A percentile compares a stretch with the other conserved stretches of the same genome.
These are phyloP conservation scores for Tetranychus piercei DNA, from an alignment of 2,888 invertebrate genomes.

Conservation along the genomic window DNA sequence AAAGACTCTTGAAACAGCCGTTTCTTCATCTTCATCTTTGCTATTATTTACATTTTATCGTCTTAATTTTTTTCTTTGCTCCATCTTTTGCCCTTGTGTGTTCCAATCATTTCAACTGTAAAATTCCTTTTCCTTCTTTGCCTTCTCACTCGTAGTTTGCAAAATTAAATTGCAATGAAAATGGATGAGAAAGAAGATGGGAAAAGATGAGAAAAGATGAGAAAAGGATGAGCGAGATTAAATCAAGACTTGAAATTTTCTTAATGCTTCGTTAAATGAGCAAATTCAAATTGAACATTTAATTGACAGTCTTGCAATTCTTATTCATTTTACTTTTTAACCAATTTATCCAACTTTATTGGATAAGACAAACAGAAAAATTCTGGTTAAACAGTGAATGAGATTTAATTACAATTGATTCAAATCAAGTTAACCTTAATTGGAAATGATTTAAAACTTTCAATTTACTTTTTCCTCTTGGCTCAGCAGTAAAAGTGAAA, in stretches of 20 bases:
- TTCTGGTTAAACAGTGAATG: too few species aligned
- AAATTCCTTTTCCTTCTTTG: background rate
- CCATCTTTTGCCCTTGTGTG: background rate
- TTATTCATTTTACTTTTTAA: too few species aligned
- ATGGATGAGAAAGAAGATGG: background rate
- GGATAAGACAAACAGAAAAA: too few species aligned
- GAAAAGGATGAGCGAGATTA: background rate
- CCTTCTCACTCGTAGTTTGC: background rate
- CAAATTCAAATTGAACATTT: too few species aligned
- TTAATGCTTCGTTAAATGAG: background rate
- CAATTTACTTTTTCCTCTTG: too few species aligned
- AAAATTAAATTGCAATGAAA: background rate
- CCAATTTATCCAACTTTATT: too few species aligned
- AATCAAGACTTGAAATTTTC: slow-evolving; percentile 4
- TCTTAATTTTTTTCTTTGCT: background rate
- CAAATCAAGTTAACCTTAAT: too few species aligned
- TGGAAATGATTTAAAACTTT: too few species aligned
- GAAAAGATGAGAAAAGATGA: too few species aligned
- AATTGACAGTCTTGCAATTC: too few species aligned
- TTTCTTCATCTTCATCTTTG: background rate
- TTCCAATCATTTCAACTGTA: background rate
- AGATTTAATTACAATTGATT: too few species aligned
- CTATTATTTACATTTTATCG: background rate
- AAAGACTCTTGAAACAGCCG: background rate
- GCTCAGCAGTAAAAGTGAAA: too few species aligned